A percentile compares a stretch with the other conserved stretches of the same genome.
Conservation (phyloP, 2,888 invertebrate genomes). For the Nowickia ferox region DNA sequence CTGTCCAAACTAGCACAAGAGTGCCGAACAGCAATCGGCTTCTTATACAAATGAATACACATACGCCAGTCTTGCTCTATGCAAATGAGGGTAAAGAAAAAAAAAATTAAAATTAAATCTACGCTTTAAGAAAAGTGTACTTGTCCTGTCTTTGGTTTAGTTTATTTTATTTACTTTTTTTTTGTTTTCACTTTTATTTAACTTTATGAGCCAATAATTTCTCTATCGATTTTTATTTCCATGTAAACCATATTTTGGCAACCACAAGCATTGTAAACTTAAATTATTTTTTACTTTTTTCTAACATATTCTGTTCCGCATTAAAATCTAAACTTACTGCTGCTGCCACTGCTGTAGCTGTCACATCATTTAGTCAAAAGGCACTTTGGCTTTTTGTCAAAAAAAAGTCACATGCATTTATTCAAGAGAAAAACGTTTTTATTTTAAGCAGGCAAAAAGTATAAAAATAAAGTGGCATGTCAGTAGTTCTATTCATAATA, state of each 20-base stretch:
- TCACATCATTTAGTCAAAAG: constrained; percentile 41
- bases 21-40: too few species aligned
- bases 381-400: constrained; percentile 80
- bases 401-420: constrained; percentile 35
- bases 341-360: constrained; percentile 13
- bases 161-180: background rate
- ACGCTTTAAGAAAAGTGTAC: too few species aligned
- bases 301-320: constrained; percentile 28
- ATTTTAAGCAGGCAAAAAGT: constrained; percentile 1
- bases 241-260: constrained; percentile 22
- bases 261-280: background rate
- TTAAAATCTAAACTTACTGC: constrained; percentile 22
- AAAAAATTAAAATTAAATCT: too few species aligned
- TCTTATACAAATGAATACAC: too few species aligned
- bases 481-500: constrained; percentile 14
- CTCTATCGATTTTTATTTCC: background rate
- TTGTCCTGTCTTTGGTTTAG: too few species aligned
- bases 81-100: too few species aligned
- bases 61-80: too few species aligned
- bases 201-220: background rate
- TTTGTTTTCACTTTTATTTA: background rate
- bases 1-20: too few species aligned
- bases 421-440: constrained; percentile 8
- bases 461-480: constrained; percentile 4
- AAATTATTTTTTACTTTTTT: constrained; percentile 25